Evolutionary conservation across 2,888 invertebrate species (phyloP).

Genomic region (Amphipyra berbera): DNA sequence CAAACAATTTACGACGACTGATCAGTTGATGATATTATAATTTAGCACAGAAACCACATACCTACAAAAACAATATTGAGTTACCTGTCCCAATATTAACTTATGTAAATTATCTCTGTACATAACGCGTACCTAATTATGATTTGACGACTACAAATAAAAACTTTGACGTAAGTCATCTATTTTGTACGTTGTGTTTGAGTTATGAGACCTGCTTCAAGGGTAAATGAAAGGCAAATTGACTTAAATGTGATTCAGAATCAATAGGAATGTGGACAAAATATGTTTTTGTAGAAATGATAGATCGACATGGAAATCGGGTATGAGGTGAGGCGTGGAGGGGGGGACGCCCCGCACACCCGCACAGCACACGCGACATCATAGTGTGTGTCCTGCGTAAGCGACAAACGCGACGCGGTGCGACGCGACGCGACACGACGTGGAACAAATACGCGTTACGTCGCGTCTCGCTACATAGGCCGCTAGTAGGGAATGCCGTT

Average conservation of each 20-base stretch:
- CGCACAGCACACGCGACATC: too few relatives aligned
- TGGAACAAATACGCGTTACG: too few relatives aligned
- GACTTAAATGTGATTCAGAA: background rate
- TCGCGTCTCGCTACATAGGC: too few relatives aligned
- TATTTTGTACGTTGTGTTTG: background rate
- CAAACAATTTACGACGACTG: background rate
- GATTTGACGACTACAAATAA: background rate
- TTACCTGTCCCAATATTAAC: constrained; percentile 4
- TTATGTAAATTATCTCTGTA: constrained; percentile 17
- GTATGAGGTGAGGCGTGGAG: too few relatives aligned
- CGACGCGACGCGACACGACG: too few relatives aligned
- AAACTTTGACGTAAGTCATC: background rate
- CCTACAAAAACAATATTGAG: constrained; percentile 3
- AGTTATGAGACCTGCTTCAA: constrained; percentile 4
- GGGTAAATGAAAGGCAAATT: constrained; percentile 8
- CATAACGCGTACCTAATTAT: constrained; percentile 8
- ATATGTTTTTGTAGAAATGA: background rate
- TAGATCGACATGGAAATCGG: too few relatives aligned
- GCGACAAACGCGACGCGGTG: too few relatives aligned
- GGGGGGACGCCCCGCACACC: too few relatives aligned
- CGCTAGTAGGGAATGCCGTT: too few relatives aligned
- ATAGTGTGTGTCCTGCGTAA: too few relatives aligned
- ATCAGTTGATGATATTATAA: background rate
- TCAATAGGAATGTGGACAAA: background rate
- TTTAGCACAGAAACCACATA: background rate